Evolutionary conservation across 2,888 invertebrate species (phyloP).

Genomic region (Ariolimax columbianus): DNA sequence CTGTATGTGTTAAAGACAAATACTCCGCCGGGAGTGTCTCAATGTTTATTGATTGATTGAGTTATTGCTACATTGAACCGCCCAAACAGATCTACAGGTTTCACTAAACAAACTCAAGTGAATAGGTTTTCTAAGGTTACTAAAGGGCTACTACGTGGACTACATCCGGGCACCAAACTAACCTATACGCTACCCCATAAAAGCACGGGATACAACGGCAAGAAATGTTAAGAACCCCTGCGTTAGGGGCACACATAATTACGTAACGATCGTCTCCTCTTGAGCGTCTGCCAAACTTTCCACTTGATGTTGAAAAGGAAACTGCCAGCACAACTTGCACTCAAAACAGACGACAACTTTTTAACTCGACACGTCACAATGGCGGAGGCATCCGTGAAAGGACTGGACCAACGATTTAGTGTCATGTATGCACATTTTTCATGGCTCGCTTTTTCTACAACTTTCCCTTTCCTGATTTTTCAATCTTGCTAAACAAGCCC

Average conservation of each 20-base stretch:
- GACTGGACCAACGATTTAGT: conserved; percentile 30
- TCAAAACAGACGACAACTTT: conserved; percentile 33
- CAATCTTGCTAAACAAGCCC: conserved; percentile 42
- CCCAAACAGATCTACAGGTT: too few species aligned
- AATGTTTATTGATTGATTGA: too few species aligned
- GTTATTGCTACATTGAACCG: too few species aligned
- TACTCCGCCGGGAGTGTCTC: too few species aligned
- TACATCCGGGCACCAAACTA: too few species aligned
- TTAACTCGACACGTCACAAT: conserved; percentile 41
- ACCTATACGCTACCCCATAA: too few species aligned
- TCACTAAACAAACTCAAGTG: too few species aligned
- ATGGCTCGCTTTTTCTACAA: neutral
- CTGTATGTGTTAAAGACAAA: too few species aligned
- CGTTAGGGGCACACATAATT: conserved; percentile 23
- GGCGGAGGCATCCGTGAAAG: neutral
- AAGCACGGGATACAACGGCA: too few species aligned
- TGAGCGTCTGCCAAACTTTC: conserved; percentile 28
- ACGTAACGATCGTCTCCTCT: conserved; percentile 26
- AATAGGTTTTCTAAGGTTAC: too few species aligned
- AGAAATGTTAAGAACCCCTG: neutral
- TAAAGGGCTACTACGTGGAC: too few species aligned
- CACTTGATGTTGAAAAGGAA: conserved; percentile 23
- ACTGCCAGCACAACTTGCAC: conserved; percentile 21
- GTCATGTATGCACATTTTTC: conserved; percentile 19
- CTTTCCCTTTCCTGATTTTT: conserved; percentile 19